Evolutionary conservation across 2,113 vertebrate species (phyloP), one percentile per base, ranked within the genome.

Genomic region (Hassar affinis): DNA sequence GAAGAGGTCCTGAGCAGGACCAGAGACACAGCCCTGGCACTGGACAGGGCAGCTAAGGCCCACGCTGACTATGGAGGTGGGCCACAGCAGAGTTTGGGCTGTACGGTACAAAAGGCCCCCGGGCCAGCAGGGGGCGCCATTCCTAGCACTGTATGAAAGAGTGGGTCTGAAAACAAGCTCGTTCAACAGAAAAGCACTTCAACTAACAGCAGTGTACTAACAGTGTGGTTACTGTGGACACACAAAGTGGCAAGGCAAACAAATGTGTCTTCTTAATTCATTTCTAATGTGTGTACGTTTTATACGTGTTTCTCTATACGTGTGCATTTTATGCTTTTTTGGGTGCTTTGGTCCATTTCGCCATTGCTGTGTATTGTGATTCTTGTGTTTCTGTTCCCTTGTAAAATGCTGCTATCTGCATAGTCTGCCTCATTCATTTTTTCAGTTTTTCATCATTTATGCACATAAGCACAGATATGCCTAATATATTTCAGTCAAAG

Each of bases 61-160:
- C 94, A 94, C 90, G 84, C 91, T 80, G 92, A 93, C 71, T 93
- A 91, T 95, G 97, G 97, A 99, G 98, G 98, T 99, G 97, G 96
- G 97, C 94, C 95, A 91, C 92, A 92, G 95, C 92, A 91, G 91
- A 91, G 94, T 93, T 93, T 93, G 93, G 90, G 86, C 91, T 89
- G 88, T 89, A 93, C 35, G 85, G 92, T 93, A 92, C 88, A 93
- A 94, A 94, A 93, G 95, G 95, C 93, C 95, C 94, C 93, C 93
- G 91, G 91, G 95, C 92, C 93, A 89, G 91, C 92, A 92, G 89
- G 79, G 91, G 92, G 89, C 84, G 27, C 88, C 85, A 68, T 89
- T 81, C 86, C 91, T 93, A 93, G 87, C 38, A 85, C 91, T 90
- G 86, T 86, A 76, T 93, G 85, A 89, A 87, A 77, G 87, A 88